Percentiles rank a stretch among this genome's conserved stretches.
Conservation (phyloP, 2,113 vertebrate species). For the Phocoena sinus region DNA sequence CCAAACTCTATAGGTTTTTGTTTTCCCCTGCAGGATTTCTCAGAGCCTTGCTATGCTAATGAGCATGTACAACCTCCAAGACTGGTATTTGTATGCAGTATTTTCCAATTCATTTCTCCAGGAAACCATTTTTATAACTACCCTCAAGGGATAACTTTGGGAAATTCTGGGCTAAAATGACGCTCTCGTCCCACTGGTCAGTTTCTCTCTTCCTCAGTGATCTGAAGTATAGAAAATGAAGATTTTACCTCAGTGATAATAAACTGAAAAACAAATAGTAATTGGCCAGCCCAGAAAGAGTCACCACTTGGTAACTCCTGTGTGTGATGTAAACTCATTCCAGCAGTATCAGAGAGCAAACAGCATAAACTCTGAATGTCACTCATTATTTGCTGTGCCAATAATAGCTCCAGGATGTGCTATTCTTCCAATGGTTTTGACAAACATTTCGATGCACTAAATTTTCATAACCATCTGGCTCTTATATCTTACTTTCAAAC, state of each 20-base stretch:
- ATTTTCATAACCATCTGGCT: conserved; percentile 28
- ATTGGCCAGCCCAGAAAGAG: not conserved
- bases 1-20: not conserved
- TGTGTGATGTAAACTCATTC: conserved; percentile 1
- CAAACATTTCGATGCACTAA: conserved; percentile 55
- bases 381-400: conserved; percentile 62
- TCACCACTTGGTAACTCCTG: not conserved
- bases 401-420: conserved; percentile 70
- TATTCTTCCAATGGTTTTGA: conserved; percentile 27
- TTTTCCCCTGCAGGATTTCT: not conserved
- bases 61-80: not conserved
- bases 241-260: not conserved
- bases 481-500: not conserved
- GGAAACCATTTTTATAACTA: not conserved
- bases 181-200: not conserved
- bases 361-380: conserved; percentile 35
- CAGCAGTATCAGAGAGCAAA: conserved; percentile 55
- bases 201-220: not conserved
- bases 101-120: not conserved
- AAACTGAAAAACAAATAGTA: not conserved
- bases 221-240: not conserved
- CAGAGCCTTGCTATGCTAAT: not conserved
- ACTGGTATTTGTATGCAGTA: not conserved
- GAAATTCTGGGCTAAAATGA: not conserved
- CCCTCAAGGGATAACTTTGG: not conserved